Evolutionary conservation across 2,113 vertebrate species (phyloP), one percentile per base, ranked within the genome.

Genomic region (Oriolus oriolus): DNA sequence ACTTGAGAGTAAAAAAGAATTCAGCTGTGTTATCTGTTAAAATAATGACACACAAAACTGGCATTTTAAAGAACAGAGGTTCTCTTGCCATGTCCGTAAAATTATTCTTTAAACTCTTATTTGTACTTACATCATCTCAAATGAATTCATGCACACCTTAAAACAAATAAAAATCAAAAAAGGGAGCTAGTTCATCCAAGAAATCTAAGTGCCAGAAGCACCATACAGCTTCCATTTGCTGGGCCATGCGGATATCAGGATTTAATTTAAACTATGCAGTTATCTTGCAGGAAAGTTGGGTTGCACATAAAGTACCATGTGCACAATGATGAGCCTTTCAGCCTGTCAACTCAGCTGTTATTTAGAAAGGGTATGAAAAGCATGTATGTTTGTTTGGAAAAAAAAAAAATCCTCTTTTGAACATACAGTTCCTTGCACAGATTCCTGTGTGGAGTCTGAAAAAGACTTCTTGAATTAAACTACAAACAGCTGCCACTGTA

Each of bases 271-370:
- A 93, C 83, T 66, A 60, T 31, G 81, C 54, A 69, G 50, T 91
- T 92, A 89, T 92, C 61, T 74, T 61, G n/a, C 59, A 94, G 76
- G 76, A 69, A 97, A 86, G 88, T 56, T 95, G 94, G 74, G 61
- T 59, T 89, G 93, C 45, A 93, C 89, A 42, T 94, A 70, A 83
- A 75, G 66, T 89, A 91, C 96, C 92, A 97, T 93, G 91, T 95
- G 93, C 83, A 90, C 91, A 97, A 63, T 54, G 95, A 95, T 87
- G 83, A 97, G 85, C 86, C 89, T 97, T 97, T 95, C 94, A 96
- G 94, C 85, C 95, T 94, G 95, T 95, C 96, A 97, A 94, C 64
- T 97, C 97, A 96, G 96, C 94, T 96, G 96, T 96, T 95, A 94
- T 94, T 96, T 89, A 73, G 80, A 91, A 94, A 89, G 92, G 81